Evolutionary conservation across 2,113 vertebrate genomes (phyloP).

Genomic region (Erythrolamprus reginae): DNA sequence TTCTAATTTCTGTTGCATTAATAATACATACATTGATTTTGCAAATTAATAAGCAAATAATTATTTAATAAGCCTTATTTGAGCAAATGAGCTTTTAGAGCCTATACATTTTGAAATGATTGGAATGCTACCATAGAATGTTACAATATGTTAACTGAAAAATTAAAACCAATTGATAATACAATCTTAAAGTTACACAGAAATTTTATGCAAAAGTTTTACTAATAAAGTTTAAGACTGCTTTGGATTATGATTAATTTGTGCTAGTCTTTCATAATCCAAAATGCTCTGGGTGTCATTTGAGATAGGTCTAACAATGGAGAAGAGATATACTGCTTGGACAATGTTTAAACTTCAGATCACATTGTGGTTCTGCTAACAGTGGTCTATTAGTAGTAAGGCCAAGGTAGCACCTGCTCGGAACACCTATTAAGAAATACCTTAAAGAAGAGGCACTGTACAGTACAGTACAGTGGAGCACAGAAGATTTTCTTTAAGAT

Average conservation of each 20-base stretch:
- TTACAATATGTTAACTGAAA: conserved; percentile 5
- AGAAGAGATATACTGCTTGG: background rate
- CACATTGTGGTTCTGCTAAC: background rate
- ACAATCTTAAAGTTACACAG: conserved; percentile 8
- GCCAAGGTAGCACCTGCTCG: background rate
- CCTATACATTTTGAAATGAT: conserved; percentile 6
- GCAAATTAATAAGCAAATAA: conserved; percentile 3
- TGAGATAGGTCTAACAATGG: background rate
- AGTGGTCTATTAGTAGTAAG: background rate
- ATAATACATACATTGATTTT: background rate
- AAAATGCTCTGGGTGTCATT: background rate
- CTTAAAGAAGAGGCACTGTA: no score
- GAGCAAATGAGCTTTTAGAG: conserved; percentile 6
- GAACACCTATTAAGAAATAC: background rate
- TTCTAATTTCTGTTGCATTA: background rate
- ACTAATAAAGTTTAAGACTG: background rate
- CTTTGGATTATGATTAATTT: background rate
- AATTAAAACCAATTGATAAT: accelerated
- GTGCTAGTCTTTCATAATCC: background rate
- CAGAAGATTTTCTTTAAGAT: background rate
- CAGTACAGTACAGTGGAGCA: background rate
- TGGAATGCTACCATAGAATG: background rate
- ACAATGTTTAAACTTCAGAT: background rate
- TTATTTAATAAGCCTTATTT: background rate
- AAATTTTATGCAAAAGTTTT: background rate